Conservation (phyloP, 1,140 invertebrate species). For the Charaxes varanes region DNA sequence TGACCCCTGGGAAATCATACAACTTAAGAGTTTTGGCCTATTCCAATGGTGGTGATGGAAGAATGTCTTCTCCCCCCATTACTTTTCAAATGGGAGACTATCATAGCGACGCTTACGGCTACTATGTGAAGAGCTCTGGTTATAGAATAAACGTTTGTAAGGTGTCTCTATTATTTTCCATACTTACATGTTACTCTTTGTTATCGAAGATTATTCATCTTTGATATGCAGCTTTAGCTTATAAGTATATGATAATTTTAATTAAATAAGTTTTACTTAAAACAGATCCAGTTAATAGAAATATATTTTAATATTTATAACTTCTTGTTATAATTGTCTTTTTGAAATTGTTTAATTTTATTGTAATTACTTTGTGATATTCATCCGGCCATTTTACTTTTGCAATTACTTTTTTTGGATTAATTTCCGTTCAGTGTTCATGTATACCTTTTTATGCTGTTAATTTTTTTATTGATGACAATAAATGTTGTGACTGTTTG, state of each 20-base stretch:
- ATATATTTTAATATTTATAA: constrained; percentile 3
- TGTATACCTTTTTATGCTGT: constrained; percentile 4
- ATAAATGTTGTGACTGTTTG: constrained; percentile 7
- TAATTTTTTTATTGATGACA: constrained; percentile 15
- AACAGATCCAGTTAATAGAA: no score
- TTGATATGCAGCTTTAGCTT: not conserved
- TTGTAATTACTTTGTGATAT: constrained; percentile 25
- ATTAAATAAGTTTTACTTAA: no score
- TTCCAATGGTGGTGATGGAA: constrained; percentile 95
- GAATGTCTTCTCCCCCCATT: constrained; percentile 94
- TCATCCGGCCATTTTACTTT: constrained; percentile 31
- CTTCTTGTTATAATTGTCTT: constrained; percentile 3
- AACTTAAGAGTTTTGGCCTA: constrained; percentile 92
- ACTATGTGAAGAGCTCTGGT: constrained; percentile 43
- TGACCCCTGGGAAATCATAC: constrained; percentile 91
- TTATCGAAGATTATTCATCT: constrained; percentile 1
- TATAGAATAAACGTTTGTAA: constrained; percentile 7
- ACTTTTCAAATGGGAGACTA: constrained; percentile 89
- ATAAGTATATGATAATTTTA: not conserved
- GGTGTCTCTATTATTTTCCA: constrained; percentile 9
- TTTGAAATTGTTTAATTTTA: not conserved
- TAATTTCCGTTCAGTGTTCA: constrained; percentile 2
- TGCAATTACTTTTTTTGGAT: constrained; percentile 3
- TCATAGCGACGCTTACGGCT: constrained; percentile 57
- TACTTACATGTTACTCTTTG: constrained; percentile 3